Base-by-base conservation (phyloP, 2,888 invertebrate species). In the Patella ulyssiponensis region DNA sequence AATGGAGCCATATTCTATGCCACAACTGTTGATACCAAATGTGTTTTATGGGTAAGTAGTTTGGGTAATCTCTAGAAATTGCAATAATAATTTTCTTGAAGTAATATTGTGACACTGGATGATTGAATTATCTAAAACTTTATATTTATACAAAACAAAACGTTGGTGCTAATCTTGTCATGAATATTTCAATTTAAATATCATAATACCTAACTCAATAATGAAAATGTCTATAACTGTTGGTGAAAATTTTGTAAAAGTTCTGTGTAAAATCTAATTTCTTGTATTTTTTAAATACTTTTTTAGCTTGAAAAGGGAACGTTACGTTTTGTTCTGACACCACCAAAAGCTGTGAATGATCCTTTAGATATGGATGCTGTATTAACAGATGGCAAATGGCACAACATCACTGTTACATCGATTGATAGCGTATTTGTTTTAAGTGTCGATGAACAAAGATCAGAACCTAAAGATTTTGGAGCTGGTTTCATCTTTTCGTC, bases 401-500 rank as follows among this genome's bases (percentile, higher is more conserved):
- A 98, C 90, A 96, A 96, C 88, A 93, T 97, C 5, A 96, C 96
- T 0, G 92, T 98, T 51, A 79, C 82, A 52, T 79, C 86, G 1
- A 81, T 82, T 52, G 87, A 86, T 75, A 74, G 74, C 76, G 78
- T 77, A 15, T 78, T 82, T 17, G 71, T 92, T 97, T 15, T 93
- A 98, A 84, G 27, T 14, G 20, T 27, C 75, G 9, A 44, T 80
- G 78, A 15, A 33, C 71, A 75, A 56, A 44, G 64, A 33, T 15
- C 75, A 69, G 33, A 69, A 20, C 58, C 75, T 15, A 82, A 80
- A 74, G 77, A 80, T 71, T 82, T 82, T 56, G 77, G 69, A 27
- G 64, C 69, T 9, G 95, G 97, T 0, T 98, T 98, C 89, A 96
- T 97, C 90, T 97, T 97, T 89, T 93, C 97, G 56, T 97, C 97